Conservation (phyloP, 92 coral and sea anemone genomes). For the Heteractis magnifica region DNA sequence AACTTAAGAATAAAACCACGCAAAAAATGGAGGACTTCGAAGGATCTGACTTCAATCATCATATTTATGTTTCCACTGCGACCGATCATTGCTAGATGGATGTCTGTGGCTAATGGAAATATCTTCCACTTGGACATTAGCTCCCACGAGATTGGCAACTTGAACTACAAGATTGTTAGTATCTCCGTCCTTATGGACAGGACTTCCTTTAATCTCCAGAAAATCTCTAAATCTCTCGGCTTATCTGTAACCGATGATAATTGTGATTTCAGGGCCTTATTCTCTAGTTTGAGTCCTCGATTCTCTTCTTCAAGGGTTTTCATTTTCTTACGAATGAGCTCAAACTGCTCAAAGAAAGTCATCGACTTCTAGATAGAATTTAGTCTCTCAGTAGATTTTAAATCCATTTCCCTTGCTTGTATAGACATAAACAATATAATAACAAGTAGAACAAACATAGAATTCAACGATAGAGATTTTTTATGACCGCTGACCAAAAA, state of each 20-base stretch:
- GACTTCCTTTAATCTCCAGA: conserved; percentile 34
- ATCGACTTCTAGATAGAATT: background rate
- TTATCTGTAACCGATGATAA: background rate
- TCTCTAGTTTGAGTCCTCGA: background rate
- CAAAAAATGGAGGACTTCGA: background rate
- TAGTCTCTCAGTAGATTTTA: background rate
- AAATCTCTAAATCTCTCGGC: background rate
- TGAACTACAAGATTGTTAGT: conserved; percentile 29
- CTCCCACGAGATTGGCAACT: conserved; percentile 42
- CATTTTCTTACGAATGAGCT: background rate
- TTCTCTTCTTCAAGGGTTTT: background rate
- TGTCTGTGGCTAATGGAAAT: conserved; percentile 41
- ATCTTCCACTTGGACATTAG: conserved; percentile 36
- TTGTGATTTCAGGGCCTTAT: background rate
- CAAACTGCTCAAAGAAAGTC: background rate
- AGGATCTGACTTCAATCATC: background rate
- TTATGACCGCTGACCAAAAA: too few relatives aligned
- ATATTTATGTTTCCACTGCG: conserved; percentile 8
- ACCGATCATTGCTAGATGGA: conserved; percentile 15
- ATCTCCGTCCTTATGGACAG: conserved; percentile 30
- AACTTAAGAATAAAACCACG: background rate
- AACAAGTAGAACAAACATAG: too few relatives aligned
- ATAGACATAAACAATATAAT: background rate
- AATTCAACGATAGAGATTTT: too few relatives aligned
- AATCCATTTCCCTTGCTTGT: background rate